A percentile compares a stretch with the other conserved stretches of the same genome.
These are phyloP conservation scores for Limnodromus scolopaceus DNA, from an alignment of 2,797 vertebrate genomes.

Conservation along the genomic window DNA sequence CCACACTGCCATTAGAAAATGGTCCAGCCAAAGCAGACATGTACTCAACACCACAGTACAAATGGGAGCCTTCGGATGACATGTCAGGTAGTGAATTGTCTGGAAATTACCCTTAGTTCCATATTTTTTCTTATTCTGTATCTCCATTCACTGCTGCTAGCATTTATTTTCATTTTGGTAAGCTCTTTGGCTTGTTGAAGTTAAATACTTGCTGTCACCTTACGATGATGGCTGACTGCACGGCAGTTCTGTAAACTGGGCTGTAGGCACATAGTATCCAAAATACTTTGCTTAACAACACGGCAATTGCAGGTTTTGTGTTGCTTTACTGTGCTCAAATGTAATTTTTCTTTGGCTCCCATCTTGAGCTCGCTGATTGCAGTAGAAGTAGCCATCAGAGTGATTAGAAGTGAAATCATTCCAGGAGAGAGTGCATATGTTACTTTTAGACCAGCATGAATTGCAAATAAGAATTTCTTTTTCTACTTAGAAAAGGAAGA, in stretches of 20 bases:
- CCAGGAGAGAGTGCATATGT: not conserved
- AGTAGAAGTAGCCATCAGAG: not conserved
- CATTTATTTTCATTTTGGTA: not conserved
- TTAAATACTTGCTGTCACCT: not conserved
- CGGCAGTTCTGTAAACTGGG: not conserved
- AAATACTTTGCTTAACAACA: not conserved
- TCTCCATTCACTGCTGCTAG: not conserved
- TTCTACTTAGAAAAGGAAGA: slow-evolving; percentile 82
- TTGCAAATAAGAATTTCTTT: slow-evolving; percentile 43
- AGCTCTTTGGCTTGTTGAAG: not conserved
- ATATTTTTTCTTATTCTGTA: not conserved
- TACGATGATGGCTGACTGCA: not conserved
- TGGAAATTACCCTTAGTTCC: not conserved
- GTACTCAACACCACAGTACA: slow-evolving; percentile 94
- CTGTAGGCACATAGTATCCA: not conserved
- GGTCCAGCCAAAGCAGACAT: slow-evolving; percentile 87
- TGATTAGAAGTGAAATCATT: not conserved
- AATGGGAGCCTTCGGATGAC: slow-evolving; percentile 81
- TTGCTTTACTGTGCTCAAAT: not conserved
- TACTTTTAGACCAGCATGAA: not conserved
- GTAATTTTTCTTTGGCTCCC: not conserved
- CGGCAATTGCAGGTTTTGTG: rapidly evolving
- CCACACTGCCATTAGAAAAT: slow-evolving; percentile 84
- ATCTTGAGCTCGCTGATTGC: not conserved
- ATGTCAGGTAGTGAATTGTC: slow-evolving; percentile 77